Conservation (phyloP, 2,888 invertebrate species). For the Campopleginae sp. region DNA sequence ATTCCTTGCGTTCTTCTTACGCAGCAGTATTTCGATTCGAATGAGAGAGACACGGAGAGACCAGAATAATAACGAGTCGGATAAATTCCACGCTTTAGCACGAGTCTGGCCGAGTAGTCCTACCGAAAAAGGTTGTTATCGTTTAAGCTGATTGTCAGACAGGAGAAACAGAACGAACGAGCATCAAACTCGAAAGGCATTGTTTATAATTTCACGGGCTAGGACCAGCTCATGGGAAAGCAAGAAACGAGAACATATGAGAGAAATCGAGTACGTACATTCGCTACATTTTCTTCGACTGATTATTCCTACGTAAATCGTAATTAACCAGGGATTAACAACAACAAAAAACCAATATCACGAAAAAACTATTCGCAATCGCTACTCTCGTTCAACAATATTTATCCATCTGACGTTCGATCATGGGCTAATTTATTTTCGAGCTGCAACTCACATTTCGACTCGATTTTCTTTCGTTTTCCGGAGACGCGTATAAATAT, state of each 20-base stretch:
- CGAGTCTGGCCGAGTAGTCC: constrained; percentile 28
- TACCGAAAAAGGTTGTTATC: constrained; percentile 16
- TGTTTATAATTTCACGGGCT: neutral
- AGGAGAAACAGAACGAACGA: neutral
- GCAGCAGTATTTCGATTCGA: constrained; percentile 72
- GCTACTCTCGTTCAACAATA: too few relatives aligned
- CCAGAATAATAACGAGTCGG: neutral
- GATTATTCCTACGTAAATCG: constrained; percentile 57
- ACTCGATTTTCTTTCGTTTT: neutral
- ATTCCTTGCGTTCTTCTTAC: constrained; percentile 72
- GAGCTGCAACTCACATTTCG: constrained; percentile 22
- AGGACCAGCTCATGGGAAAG: constrained; percentile 13
- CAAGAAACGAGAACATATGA: neutral
- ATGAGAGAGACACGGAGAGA: constrained; percentile 37
- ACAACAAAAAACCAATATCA: constrained; percentile 12
- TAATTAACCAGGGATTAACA: constrained; percentile 36
- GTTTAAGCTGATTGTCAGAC: neutral
- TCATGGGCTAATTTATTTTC: constrained; percentile 24
- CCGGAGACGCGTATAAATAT: constrained; percentile 44
- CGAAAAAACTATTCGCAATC: too few relatives aligned
- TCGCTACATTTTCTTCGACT: constrained; percentile 57
- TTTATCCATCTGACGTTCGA: constrained; percentile 30
- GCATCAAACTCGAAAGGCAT: constrained; percentile 3
- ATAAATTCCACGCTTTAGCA: constrained; percentile 6
- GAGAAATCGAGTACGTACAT: constrained; percentile 52